Percentiles rank a stretch among this genome's conserved stretches.
These are phyloP conservation scores for Cerceris ruficornis DNA, from an alignment of 2,888 invertebrate genomes.

Conservation along the genomic window DNA sequence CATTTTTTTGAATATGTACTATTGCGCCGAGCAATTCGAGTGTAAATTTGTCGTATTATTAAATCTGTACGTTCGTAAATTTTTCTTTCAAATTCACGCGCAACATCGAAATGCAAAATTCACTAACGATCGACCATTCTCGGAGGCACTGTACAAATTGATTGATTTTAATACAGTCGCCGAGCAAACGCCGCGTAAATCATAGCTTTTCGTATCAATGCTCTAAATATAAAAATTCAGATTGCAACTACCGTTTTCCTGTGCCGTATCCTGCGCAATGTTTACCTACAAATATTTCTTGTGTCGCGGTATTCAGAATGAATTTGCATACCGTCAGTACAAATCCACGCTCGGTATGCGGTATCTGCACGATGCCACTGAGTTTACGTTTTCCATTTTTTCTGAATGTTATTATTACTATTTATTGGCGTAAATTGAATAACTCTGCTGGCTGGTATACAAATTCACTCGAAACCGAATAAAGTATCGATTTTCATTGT, in stretches of 20 bases:
- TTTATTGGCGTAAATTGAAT: not conserved
- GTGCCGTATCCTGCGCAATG: not conserved
- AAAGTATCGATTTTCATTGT: no score
- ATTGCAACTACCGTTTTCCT: not conserved
- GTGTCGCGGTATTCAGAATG: not conserved
- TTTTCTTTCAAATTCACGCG: not conserved
- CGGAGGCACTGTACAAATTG: not conserved
- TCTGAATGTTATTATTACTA: not conserved
- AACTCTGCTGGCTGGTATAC: not conserved
- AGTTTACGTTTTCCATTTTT: not conserved
- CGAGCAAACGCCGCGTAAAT: not conserved
- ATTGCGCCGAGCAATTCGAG: not conserved
- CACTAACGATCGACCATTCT: constrained; percentile 10
- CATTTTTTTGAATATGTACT: no score
- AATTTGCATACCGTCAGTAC: not conserved
- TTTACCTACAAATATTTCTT: not conserved
- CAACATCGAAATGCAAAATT: constrained; percentile 15
- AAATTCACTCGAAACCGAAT: not conserved
- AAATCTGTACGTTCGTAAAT: not conserved
- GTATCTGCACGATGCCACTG: not conserved
- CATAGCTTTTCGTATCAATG: not conserved
- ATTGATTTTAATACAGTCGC: constrained; percentile 10
- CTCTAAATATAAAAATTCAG: constrained; percentile 1
- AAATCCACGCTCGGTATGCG: not conserved
- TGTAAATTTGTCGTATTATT: not conserved